Conservation (phyloP, 2,797 vertebrate genomes). For the Xiphophorus birchmanni region DNA sequence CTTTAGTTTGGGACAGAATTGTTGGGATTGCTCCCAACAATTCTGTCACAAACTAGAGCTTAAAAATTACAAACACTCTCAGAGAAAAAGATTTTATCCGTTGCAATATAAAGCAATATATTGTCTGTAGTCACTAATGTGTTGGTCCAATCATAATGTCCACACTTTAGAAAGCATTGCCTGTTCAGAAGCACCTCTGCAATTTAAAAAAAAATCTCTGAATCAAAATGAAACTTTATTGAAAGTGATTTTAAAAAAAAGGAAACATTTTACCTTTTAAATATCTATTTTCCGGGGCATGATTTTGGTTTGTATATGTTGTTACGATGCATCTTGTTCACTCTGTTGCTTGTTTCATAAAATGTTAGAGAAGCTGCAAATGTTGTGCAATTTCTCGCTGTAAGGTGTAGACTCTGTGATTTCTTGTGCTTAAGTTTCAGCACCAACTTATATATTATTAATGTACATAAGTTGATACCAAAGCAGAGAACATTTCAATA, state of each 20-base stretch:
- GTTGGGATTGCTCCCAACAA: neutral
- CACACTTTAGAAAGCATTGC: conserved; percentile 2
- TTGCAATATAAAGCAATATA: neutral
- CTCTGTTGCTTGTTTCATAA: neutral
- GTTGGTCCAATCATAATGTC: neutral
- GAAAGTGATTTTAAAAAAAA: neutral
- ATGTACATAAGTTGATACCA: conserved; percentile 59
- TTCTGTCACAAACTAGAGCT: neutral
- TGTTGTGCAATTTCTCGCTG: neutral
- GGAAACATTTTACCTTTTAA: neutral
- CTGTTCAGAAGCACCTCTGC: neutral
- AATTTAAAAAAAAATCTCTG: neutral
- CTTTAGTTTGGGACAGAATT: too few relatives aligned
- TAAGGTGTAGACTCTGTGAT: neutral
- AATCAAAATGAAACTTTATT: neutral
- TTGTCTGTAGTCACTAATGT: neutral
- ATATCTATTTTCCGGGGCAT: neutral
- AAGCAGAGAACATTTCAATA: conserved; percentile 45
- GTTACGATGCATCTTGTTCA: neutral
- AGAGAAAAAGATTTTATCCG: neutral
- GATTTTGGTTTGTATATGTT: neutral
- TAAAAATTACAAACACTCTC: neutral
- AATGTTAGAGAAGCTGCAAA: neutral
- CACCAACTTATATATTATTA: conserved; percentile 30
- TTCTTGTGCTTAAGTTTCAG: conserved; percentile 33